phyloP scores from a whole-genome alignment of 2,797 vertebrate species.

The Anguilla anguilla region DNA sequence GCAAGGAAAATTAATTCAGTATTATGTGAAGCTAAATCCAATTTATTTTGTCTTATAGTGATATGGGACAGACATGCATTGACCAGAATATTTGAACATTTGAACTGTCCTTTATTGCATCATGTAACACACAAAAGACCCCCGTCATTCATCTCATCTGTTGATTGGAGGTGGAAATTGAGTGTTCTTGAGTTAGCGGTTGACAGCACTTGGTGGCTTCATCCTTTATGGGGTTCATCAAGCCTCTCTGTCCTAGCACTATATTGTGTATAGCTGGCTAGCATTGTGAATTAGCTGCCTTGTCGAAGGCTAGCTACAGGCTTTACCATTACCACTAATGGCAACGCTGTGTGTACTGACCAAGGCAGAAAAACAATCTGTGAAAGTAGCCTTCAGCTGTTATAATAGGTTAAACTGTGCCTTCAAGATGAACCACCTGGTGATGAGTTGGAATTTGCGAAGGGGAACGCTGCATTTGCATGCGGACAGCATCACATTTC shows the following conservation, averaged over 20 bases:
- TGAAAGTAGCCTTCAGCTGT: neutral
- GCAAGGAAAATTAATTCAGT: too few relatives aligned
- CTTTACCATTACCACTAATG: neutral
- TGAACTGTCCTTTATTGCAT: neutral
- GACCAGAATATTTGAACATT: too few relatives aligned
- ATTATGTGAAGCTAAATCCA: too few relatives aligned
- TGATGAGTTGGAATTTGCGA: constrained; percentile 47
- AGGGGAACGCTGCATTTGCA: constrained; percentile 55
- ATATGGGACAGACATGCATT: too few relatives aligned
- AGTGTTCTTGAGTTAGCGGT: neutral
- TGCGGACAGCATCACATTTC: constrained; percentile 50
- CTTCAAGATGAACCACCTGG: neutral
- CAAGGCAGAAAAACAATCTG: neutral
- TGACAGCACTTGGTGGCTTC: neutral
- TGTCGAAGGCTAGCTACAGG: neutral
- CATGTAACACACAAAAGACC: neutral
- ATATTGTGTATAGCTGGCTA: neutral
- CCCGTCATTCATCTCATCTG: neutral
- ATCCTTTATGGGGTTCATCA: neutral
- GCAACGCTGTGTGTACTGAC: neutral
- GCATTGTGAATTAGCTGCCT: neutral
- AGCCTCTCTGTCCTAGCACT: neutral
- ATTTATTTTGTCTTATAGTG: too few relatives aligned
- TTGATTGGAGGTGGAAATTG: neutral
- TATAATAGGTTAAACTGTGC: neutral